phyloP scores from a whole-genome alignment of 2,113 vertebrate genomes.

The Urocitellus parryii region DNA sequence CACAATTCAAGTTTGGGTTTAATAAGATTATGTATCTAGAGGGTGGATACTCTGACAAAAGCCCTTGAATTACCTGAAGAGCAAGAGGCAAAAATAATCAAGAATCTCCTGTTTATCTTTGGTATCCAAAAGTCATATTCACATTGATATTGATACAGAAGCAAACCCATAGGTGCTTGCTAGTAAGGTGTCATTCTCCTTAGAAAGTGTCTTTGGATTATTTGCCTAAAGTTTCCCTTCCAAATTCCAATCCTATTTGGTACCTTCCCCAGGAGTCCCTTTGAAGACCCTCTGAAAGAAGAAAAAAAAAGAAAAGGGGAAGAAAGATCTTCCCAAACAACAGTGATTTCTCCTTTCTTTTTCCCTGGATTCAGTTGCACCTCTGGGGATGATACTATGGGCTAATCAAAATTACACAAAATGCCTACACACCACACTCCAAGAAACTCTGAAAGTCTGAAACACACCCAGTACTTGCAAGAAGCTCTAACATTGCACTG shows the following conservation, averaged over 20 bases:
- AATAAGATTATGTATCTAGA: background rate
- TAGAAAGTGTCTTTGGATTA: background rate
- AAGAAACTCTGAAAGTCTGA: constrained; percentile 18
- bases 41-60: background rate
- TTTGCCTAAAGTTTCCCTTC: constrained; percentile 11
- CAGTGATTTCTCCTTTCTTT: background rate
- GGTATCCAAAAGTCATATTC: background rate
- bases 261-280: background rate
- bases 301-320: background rate
- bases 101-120: background rate
- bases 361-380: background rate
- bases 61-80: background rate
- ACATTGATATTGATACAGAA: background rate
- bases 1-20: background rate
- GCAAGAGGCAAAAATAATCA: background rate
- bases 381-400: background rate
- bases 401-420: background rate
- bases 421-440: background rate
- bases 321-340: background rate
- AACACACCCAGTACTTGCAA: background rate
- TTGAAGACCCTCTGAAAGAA: background rate
- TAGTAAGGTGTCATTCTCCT: background rate
- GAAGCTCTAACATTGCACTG: background rate
- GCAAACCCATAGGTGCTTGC: background rate
- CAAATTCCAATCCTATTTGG: background rate